Evolutionary conservation across 1,140 invertebrate genomes (phyloP), one percentile per base, ranked within the genome.

Genomic region (Drosophila sp.): DNA sequence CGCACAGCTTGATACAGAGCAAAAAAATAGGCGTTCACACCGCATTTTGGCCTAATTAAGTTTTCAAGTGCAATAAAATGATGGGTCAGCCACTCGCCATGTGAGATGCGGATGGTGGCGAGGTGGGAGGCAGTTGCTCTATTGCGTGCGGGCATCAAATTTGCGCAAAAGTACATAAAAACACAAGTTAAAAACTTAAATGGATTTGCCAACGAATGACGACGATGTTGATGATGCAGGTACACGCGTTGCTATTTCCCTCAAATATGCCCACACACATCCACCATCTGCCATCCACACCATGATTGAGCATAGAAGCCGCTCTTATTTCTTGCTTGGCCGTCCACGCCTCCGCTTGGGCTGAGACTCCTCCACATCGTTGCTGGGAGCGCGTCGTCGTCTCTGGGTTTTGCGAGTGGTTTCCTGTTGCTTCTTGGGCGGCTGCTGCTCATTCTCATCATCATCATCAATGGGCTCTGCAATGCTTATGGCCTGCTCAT

Each of bases 41-140:
- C 83, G 83, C 79, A 83, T 89, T 89, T 78, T 77, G 80, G 76
- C 82, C 84, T 91, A 91, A 91, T 91, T 91, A 91, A 89, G 80
- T 91, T 91, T 91, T 91, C 81, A 90, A 90, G 89, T 80, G 81
- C 90, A 87, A 91, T 91, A 91, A 91, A 91, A 91, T 91, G 77
- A 86, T 89, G 83, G 72, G 63, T 69, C 54, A 62, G 62, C 62
- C 36, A 50, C 29, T 61, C 58, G 58, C 36, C 32, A 54, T 51
- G 11, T 51, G 32, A 38, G 67, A 40, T 41, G 45, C 14, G 11
- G 29, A 36, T 14, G 50, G 9, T 51, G 34, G 41, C 8, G 13
- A 29, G 32, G 48, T 36, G 40, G 36, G 16, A 27, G 41, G 53
- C 48, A 57, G 53, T 65, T 61, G 29, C 45, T 73, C 74, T 57